Evolutionary conservation across 2,888 invertebrate genomes (phyloP), one percentile per base, ranked within the genome.

Genomic region (Brassicogethes aeneus): DNA sequence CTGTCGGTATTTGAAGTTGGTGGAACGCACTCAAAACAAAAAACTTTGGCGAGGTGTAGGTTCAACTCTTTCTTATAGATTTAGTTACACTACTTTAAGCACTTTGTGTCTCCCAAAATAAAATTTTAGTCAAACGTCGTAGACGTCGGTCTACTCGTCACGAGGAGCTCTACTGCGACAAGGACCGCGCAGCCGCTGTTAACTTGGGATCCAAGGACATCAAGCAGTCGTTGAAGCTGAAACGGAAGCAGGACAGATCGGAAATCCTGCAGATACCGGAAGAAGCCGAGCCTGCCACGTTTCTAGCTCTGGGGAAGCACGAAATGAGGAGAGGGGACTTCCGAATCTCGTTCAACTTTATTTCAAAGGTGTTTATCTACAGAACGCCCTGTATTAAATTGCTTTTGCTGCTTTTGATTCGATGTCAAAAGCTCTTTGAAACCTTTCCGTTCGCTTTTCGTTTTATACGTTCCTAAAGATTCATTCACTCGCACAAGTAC

Each of bases 141-240:
- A 5, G 23, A 23, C 23, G 23, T 10, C 23, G 23, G 5, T 7
- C 5, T 10, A 10, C 46, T 15, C 54, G 55, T 51, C 60, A 69
- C 43, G 88, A 89, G 52, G 91, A 91, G 59, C 68, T 86, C 15
- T 92, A 90, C 58, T 91, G 90, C 14, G 92, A 92, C 62, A 92
- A 92, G 59, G 91, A 91, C 62, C 73, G 92, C 3, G 92, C 91
- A 0, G 91, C 92, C 0, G 90, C 91, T 0, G 90, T 90, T 12
- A 85, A 88, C 57, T 77, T 86, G 75, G 88, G 87, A 0, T 82
- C 80, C n/a, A 81, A 79, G 46, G 91, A 92, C 60, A 91, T 92
- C 46, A 92, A 92, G 59, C 83, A 85, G 51, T 87, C 86, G 23
- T 67, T 90, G 47, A 85, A 79, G 59, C 71, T 86, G 53, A 91